Evolutionary conservation across 2,888 invertebrate genomes (phyloP).

Genomic region (Standfussiana lucernea): DNA sequence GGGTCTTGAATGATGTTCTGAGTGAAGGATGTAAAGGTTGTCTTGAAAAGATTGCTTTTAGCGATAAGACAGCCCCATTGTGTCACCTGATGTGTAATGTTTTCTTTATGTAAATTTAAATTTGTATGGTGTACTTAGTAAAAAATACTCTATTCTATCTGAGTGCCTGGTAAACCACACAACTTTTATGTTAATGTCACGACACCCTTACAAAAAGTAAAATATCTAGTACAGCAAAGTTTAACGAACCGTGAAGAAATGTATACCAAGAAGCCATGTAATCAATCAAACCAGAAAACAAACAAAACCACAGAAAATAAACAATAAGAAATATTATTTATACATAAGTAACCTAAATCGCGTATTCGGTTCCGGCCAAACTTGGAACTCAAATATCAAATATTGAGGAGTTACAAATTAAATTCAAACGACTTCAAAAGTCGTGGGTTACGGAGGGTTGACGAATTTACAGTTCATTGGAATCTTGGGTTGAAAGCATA

Average conservation of each 20-base stretch:
- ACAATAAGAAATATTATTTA: conserved; percentile 45
- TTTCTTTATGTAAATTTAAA: too few species aligned
- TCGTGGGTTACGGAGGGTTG: conserved; percentile 40
- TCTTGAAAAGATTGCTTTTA: too few species aligned
- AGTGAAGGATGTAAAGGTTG: too few species aligned
- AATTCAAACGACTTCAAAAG: conserved; percentile 62
- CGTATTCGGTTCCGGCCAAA: conserved; percentile 40
- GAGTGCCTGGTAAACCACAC: background rate
- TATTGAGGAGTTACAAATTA: conserved; percentile 71
- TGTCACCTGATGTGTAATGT: too few species aligned
- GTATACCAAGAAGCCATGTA: conserved; percentile 13
- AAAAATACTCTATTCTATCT: too few species aligned
- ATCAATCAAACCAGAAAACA: conserved; percentile 25
- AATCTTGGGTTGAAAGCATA: conserved; percentile 35
- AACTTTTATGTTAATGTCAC: background rate
- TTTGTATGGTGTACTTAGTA: too few species aligned
- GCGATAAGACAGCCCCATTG: too few species aligned
- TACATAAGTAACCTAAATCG: conserved; percentile 30
- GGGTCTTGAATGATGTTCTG: background rate
- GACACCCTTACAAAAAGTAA: background rate
- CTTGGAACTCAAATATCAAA: conserved; percentile 66
- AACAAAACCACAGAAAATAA: conserved; percentile 39
- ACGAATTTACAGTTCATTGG: conserved; percentile 39
- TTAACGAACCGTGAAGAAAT: conserved; percentile 1
- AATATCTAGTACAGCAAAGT: background rate